Evolutionary conservation across 2,797 vertebrate species (phyloP), one percentile per base, ranked within the genome.

Genomic region (Manis javanica): DNA sequence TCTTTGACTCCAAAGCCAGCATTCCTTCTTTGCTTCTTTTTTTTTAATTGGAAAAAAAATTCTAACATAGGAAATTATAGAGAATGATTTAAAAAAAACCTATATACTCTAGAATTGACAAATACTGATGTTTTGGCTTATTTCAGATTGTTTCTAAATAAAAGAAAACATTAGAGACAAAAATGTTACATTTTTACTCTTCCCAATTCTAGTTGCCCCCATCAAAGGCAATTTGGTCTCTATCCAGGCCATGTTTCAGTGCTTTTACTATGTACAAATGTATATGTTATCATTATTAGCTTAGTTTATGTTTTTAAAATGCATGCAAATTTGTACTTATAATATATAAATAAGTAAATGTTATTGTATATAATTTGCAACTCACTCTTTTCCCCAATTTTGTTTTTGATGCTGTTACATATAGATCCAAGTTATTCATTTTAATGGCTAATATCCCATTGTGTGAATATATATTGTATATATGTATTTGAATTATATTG

Each of bases 81-180:
- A 37, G 46, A 78, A 49, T 61, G 37, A 82, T 77, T n/a, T 91
- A 61, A 86, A 87, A 26, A 64, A 90, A 95, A 51, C 29, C 15
- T 3, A 16, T 7, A 15, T n/a, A 37, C 29, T n/a, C 24, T 85
- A 46, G 63, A 87, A 87, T 49, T 69, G 83, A 55, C 16, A 78
- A 42, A 83, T 66, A 29, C 68, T 87, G 86, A 68, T 29, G 57
- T 90, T 93, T 88, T 94, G 75, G 18, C 46, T 7, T 74, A 61
- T 74, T 94, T 85, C 51, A 85, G 23, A 26, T 37, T 95, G 93
- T 63, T 91, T 87, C 57, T 42, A 34, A 87, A 78, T 66, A 81
- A 69, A 74, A 90, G 34, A 81, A 87, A 71, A 63, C 29, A 51
- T 64, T 66, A 64, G 7, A 61, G 77, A 51, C 66, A 18, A 82